These are phyloP conservation scores for Premnoplex brunnescens DNA, from an alignment of 2,797 vertebrate species.

Conservation along the genomic window DNA sequence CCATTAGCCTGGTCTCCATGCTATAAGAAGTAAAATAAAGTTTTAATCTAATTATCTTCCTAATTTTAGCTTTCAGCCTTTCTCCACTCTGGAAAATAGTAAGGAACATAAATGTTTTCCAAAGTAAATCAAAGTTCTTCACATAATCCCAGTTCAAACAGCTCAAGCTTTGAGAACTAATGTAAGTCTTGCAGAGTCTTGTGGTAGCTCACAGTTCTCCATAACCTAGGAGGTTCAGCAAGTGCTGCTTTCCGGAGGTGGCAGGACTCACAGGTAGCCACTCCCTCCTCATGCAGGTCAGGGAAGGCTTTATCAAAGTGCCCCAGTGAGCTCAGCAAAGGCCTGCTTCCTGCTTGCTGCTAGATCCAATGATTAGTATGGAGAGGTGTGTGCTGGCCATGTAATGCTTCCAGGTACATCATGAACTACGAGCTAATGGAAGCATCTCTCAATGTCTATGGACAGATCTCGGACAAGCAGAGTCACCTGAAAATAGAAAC, in stretches of 20 bases:
- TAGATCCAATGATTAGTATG: not conserved
- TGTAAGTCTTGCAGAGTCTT: not conserved
- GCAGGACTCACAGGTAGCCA: not conserved
- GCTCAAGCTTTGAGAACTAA: not conserved
- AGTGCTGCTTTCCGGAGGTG: not conserved
- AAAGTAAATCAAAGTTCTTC: not conserved
- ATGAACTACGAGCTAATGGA: not conserved
- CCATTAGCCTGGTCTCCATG: not conserved
- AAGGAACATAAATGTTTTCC: not conserved
- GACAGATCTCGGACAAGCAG: not conserved
- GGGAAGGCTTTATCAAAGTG: not conserved
- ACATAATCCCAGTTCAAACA: not conserved
- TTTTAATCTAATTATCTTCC: not conserved
- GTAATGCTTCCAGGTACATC: not conserved
- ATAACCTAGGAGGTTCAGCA: not conserved
- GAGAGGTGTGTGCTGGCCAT: not conserved
- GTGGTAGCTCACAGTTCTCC: not conserved
- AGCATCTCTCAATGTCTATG: not conserved
- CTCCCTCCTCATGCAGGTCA: not conserved
- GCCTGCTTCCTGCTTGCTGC: not conserved
- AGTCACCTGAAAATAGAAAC: not conserved
- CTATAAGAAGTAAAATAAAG: not conserved
- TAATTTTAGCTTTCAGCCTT: not conserved
- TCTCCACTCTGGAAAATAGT: not conserved
- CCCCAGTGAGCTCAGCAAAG: not conserved